phyloP scores from a whole-genome alignment of 2,888 invertebrate genomes.

The Pammene aurita region DNA sequence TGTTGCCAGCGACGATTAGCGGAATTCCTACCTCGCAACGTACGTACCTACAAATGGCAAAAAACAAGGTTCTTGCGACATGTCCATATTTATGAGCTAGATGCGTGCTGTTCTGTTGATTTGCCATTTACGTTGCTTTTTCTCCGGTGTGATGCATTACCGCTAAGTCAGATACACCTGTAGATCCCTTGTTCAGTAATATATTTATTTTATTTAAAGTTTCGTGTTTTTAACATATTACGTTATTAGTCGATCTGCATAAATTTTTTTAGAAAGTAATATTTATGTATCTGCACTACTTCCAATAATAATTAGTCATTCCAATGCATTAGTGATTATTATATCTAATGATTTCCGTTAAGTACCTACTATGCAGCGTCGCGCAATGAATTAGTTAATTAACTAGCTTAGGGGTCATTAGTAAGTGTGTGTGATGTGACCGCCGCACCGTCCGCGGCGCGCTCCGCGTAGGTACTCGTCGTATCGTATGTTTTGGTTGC shows the following conservation, averaged over 20 bases:
- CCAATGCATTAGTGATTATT: too few relatives aligned
- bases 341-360: constrained; percentile 16
- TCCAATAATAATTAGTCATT: too few relatives aligned
- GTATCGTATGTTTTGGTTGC: too few relatives aligned
- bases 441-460: constrained; percentile 49
- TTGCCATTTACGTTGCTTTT: constrained; percentile 64
- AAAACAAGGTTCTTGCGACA: constrained; percentile 75
- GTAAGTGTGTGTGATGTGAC: constrained; percentile 61
- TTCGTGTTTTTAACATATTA: too few relatives aligned
- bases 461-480: constrained; percentile 41
- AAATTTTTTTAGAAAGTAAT: too few relatives aligned
- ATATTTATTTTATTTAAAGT: constrained; percentile 3
- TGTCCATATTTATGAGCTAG: constrained; percentile 51
- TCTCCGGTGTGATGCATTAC: constrained; percentile 51
- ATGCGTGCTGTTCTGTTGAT: constrained; percentile 62
- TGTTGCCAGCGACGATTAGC: constrained; percentile 78
- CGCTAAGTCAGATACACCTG: constrained; percentile 60
- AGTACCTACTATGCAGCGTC: constrained; percentile 43
- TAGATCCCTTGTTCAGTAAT: constrained; percentile 48
- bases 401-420: constrained; percentile 67
- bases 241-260: too few relatives aligned
- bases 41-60: constrained; percentile 69
- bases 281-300: too few relatives aligned
- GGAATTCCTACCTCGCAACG: constrained; percentile 77
- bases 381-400: constrained; percentile 63